Percentiles rank a stretch among this genome's conserved stretches.
phyloP scores from a whole-genome alignment of 2,888 invertebrate genomes.

The Drosophila flavopinicola region DNA sequence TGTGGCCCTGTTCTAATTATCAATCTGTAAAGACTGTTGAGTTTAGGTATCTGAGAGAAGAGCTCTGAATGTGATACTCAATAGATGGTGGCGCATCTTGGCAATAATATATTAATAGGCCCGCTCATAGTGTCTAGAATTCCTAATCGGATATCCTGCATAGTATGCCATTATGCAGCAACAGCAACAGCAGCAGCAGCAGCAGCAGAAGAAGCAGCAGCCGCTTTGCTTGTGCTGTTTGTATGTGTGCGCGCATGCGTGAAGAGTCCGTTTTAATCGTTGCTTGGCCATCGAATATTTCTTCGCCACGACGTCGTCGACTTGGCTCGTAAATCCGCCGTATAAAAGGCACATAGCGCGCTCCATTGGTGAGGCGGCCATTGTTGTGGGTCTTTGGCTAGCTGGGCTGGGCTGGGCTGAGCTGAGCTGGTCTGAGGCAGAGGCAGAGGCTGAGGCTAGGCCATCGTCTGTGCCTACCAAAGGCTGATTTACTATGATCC shows the following conservation, averaged over 20 bases:
- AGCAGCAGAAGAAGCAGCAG: too few relatives aligned
- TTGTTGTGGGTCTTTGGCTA: slow-evolving; percentile 60
- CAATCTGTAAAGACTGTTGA: too few relatives aligned
- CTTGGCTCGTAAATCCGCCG: slow-evolving; percentile 76
- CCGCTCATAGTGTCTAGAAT: too few relatives aligned
- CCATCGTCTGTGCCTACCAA: slow-evolving; percentile 66
- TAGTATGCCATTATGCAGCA: slow-evolving; percentile 43
- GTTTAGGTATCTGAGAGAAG: too few relatives aligned
- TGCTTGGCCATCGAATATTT: slow-evolving; percentile 78
- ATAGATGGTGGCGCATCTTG: too few relatives aligned
- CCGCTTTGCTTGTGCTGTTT: slow-evolving; percentile 34
- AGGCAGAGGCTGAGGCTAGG: slow-evolving; percentile 17
- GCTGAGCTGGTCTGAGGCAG: slow-evolving; percentile 10
- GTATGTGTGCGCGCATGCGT: slow-evolving; percentile 78
- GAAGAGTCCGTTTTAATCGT: slow-evolving; percentile 81
- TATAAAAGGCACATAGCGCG: slow-evolving; percentile 74
- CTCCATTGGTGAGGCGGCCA: slow-evolving; percentile 67
- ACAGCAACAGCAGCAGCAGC: too few relatives aligned
- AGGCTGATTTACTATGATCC: slow-evolving; percentile 82
- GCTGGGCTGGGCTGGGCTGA: slow-evolving; percentile 5
- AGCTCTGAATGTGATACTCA: too few relatives aligned
- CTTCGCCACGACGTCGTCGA: slow-evolving; percentile 76
- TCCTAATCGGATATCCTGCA: slow-evolving; percentile 24
- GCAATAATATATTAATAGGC: too few relatives aligned
- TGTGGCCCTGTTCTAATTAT: too few relatives aligned